Conservation (phyloP, 2,797 vertebrate genomes). For the Poeciliopsis infans region DNA sequence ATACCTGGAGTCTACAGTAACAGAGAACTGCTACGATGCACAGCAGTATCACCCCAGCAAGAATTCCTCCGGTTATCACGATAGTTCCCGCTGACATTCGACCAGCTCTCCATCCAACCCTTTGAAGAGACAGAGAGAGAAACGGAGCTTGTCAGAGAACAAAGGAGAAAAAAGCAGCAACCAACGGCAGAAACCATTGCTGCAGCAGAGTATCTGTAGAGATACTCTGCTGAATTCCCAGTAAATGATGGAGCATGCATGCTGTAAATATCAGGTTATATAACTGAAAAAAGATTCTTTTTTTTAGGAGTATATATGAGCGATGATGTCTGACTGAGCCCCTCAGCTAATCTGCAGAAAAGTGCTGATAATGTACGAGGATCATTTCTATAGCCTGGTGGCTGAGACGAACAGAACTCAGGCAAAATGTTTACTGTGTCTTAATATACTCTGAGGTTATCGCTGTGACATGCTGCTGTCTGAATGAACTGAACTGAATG, state of each 20-base stretch:
- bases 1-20: constrained; percentile 98
- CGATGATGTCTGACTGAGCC: neutral
- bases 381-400: neutral
- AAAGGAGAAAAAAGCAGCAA: neutral
- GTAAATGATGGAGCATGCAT: neutral
- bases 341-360: neutral
- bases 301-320: constrained; percentile 9
- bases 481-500: neutral
- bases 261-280: neutral
- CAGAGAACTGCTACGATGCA: constrained; percentile 97
- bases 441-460: neutral
- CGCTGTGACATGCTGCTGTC: neutral
- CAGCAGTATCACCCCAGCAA: constrained; percentile 95
- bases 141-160: neutral
- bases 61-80: constrained; percentile 97
- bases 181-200: neutral
- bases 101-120: constrained; percentile 97
- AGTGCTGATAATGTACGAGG: neutral
- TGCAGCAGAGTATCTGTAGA: neutral
- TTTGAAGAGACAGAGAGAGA: constrained; percentile 41
- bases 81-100: constrained; percentile 99
- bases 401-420: neutral
- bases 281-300: neutral
- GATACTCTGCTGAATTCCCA: neutral
- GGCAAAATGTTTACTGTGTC: neutral